Percentiles rank a stretch among this genome's conserved stretches.
These are phyloP conservation scores for Cremastinae sp. DNA, from an alignment of 2,888 invertebrate genomes.

Conservation along the genomic window DNA sequence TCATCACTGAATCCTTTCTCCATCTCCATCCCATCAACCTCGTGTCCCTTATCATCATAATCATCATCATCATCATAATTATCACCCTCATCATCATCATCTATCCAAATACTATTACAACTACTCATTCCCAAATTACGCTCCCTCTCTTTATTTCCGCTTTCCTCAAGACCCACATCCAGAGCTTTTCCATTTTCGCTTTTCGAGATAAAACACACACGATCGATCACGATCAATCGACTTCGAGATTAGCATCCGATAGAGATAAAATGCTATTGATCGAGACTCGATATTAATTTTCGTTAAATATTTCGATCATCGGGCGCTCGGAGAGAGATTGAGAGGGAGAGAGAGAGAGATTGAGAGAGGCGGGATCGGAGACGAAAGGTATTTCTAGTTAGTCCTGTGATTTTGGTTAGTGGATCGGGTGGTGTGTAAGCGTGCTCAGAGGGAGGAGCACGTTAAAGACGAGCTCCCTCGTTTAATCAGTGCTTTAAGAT, in stretches of 20 bases:
- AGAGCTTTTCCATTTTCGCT: too few species aligned
- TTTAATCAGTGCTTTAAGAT: conserved; percentile 80
- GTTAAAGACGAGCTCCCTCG: conserved; percentile 79
- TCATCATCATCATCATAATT: background rate
- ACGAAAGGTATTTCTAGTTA: conserved; percentile 78
- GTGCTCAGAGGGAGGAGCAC: conserved; percentile 78
- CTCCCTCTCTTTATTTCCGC: too few species aligned
- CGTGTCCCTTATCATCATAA: background rate
- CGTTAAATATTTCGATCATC: background rate
- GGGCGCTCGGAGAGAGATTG: background rate
- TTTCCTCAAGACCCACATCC: too few species aligned
- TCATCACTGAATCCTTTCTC: conserved; percentile 70
- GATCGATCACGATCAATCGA: too few species aligned
- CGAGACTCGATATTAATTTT: background rate
- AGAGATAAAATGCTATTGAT: too few species aligned
- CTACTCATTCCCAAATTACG: too few species aligned
- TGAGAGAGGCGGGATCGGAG: conserved; percentile 71
- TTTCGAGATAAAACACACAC: too few species aligned
- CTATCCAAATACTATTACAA: too few species aligned
- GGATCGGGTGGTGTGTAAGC: conserved; percentile 73
- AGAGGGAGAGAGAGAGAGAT: conserved; percentile 51
- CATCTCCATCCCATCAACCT: background rate
- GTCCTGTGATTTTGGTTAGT: conserved; percentile 80
- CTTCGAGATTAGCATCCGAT: too few species aligned
- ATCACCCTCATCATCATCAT: background rate